Base-by-base conservation (phyloP, 2,113 vertebrate genomes). In the Sclerurus mexicanus region DNA sequence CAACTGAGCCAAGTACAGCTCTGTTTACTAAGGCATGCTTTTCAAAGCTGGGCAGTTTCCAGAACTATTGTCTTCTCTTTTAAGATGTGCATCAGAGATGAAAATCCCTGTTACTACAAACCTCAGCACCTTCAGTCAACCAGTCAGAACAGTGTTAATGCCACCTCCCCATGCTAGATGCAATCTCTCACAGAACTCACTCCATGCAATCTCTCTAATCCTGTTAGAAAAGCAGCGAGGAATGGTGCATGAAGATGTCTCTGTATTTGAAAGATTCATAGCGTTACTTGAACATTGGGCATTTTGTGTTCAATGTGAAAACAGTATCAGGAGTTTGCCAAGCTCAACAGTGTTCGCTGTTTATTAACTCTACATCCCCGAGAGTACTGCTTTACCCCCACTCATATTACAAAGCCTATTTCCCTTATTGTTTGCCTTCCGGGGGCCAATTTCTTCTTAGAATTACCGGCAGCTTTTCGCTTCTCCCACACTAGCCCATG, bases 391-490 rank as follows among this genome's bases (percentile, higher is more conserved):
- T 25, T 64, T 75, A 85, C 20, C 60, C 52, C 44, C 28, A 62
- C 68, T 73, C 63, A 84, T 74, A 93, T 86, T 39, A 90, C 60
- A 76, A 60, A 67, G 52, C 9, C 76, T 77, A 44, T 67, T 92
- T 95, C 69, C 69, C 52, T 80, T 53, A 40, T 55, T 96, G 63
- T 95, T 96, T 96, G 85, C 77, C 89, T 94, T 60, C 9, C 0
- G 73, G 33, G 33, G 73, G 52, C 71, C 71, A 90, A 49, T 78
- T 79, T 55, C 74, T 94, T 90, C 68, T 86, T 72, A 62, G 27
- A 89, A 77, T 76, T 76, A 85, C 78, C 7, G 18, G 35, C 77
- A 87, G 58, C 69, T 94, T 97, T 95, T 90, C 37, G 80, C 55
- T 95, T 85, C 78, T 89, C 37, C 40, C 78, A 60, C 42, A 55